A percentile compares a stretch with the other conserved stretches of the same genome.
Evolutionary conservation across 2,113 vertebrate genomes (phyloP).

Genomic region (Oreochromis niloticus): DNA sequence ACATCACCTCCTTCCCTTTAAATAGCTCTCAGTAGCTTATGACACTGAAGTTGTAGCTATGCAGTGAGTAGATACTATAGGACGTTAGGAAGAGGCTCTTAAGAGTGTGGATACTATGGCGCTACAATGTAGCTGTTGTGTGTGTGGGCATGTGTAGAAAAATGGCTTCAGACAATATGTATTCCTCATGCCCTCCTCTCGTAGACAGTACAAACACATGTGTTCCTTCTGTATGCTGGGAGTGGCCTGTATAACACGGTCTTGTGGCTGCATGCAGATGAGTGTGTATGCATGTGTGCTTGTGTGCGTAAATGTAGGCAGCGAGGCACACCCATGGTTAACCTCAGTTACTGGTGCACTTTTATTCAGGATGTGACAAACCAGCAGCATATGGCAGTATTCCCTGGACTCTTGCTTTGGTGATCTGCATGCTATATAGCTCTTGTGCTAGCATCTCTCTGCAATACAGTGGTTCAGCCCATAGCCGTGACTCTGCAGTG

Average conservation of each 20-base stretch:
- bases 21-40: conserved; percentile 59
- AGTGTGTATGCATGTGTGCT: not conserved
- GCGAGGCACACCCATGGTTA: conserved; percentile 67
- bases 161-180: not conserved
- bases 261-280: not conserved
- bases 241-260: not conserved
- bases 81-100: not conserved
- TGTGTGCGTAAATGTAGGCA: conserved; percentile 15
- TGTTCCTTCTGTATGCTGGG: not conserved
- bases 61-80: conserved; percentile 15
- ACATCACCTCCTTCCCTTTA: conserved; percentile 56
- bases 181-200: not conserved
- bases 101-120: not conserved
- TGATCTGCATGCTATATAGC: not conserved
- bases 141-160: not conserved
- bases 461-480: conserved; percentile 29
- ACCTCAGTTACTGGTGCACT: conserved; percentile 60
- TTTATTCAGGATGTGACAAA: conserved; percentile 53
- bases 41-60: conserved; percentile 35
- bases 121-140: not conserved
- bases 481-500: conserved; percentile 61
- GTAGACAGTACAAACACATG: not conserved
- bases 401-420: not conserved
- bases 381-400: conserved; percentile 54
- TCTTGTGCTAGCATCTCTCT: conserved; percentile 3